Conservation (phyloP, 2,113 vertebrate species). For the Mionectes macconnelli region DNA sequence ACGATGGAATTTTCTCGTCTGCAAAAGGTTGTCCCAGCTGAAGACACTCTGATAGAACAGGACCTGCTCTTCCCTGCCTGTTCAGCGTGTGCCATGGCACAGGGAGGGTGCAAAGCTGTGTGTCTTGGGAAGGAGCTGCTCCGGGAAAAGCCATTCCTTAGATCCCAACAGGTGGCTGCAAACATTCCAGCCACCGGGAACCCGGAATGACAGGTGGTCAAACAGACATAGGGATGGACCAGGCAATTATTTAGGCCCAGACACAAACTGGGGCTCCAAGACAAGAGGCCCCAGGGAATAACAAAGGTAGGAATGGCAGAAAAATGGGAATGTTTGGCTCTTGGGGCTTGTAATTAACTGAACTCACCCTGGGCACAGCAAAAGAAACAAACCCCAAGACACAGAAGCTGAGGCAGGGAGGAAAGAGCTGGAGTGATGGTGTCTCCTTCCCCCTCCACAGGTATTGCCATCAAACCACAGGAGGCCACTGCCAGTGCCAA, state of each 20-base stretch:
- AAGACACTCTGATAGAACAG: rapidly evolving
- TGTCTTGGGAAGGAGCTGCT: neutral
- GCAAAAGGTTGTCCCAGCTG: neutral
- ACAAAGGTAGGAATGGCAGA: neutral
- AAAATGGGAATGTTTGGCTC: neutral
- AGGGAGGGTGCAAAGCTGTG: rapidly evolving
- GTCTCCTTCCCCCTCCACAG: neutral
- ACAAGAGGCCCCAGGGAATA: neutral
- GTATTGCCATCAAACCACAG: neutral
- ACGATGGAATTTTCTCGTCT: neutral
- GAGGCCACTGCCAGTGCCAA: neutral
- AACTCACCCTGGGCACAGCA: neutral
- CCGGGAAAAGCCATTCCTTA: neutral
- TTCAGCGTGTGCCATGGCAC: neutral
- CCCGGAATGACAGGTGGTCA: neutral
- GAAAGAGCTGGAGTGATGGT: neutral
- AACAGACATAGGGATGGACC: neutral
- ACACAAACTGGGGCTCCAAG: neutral
- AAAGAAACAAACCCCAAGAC: neutral
- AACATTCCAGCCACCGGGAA: neutral
- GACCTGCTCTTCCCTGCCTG: neutral
- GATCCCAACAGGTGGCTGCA: neutral
- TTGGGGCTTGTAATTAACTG: neutral
- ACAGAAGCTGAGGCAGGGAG: neutral
- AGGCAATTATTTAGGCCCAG: neutral